These are phyloP conservation scores for Oopsacas minuta DNA, from an alignment of 37 sponge, comb jelly and placozoan genomes.

Conservation along the genomic window DNA sequence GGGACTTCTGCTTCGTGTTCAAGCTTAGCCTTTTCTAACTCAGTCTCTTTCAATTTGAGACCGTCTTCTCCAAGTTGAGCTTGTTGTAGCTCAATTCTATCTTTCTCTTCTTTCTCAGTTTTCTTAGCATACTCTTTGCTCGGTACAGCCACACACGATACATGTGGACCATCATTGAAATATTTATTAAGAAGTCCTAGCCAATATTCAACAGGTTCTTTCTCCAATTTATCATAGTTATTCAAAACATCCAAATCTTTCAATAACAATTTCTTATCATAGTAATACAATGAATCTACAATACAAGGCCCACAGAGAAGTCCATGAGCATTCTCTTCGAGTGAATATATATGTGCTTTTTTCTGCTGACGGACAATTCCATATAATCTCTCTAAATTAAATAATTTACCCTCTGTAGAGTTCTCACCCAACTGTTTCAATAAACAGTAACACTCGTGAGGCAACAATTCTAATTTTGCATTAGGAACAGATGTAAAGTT, in stretches of 20 bases:
- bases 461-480: slow-evolving; percentile 27
- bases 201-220: slow-evolving; percentile 53
- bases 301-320: not conserved
- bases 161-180: slow-evolving; percentile 43
- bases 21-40: slow-evolving; percentile 40
- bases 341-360: slow-evolving; percentile 26
- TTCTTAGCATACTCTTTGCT: slow-evolving; percentile 44
- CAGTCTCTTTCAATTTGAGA: slow-evolving; percentile 31
- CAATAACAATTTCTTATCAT: not conserved
- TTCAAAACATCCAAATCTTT: slow-evolving; percentile 32
- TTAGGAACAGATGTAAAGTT: slow-evolving; percentile 45
- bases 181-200: slow-evolving; percentile 35
- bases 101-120: slow-evolving; percentile 53
- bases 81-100: slow-evolving; percentile 35
- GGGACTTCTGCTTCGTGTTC: slow-evolving; percentile 40
- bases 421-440: slow-evolving; percentile 21
- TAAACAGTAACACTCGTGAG: not conserved
- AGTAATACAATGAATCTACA: not conserved
- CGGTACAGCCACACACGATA: slow-evolving; percentile 53
- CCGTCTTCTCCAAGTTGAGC: slow-evolving; percentile 50
- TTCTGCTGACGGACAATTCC: slow-evolving; percentile 41
- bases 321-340: slow-evolving; percentile 20
- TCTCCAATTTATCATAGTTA: slow-evolving; percentile 27
- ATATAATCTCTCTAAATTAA: slow-evolving; percentile 53
- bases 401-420: slow-evolving; percentile 23